Evolutionary conservation across 2,113 vertebrate genomes (phyloP), one percentile per base, ranked within the genome.

Genomic region (Sturnus vulgaris): DNA sequence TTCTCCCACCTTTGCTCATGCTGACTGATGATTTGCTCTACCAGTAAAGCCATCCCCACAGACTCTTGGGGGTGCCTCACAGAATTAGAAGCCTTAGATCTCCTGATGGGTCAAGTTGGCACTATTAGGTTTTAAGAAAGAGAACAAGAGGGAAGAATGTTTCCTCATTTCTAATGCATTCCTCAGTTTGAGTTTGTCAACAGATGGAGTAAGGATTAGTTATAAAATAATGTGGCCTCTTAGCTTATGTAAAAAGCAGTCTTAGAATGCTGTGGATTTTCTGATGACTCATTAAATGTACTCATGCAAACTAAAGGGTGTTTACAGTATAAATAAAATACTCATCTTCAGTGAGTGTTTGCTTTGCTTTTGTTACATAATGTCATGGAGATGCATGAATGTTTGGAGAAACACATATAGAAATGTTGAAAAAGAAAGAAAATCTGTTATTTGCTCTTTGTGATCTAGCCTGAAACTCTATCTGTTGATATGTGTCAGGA

Each of bases 191-290:
- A 86, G n/a, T 65, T 33, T 57, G 47, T 69, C 90, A 93, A 90
- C 79, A 94, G 90, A 95, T 92, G 76, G 91, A 97, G 87, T 76
- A 40, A n/a, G 66, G 85, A 96, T 96, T 96, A 93, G 63, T 71
- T 85, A 70, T 88, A 94, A 94, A 89, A 86, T 76, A 92, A 63
- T 63, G 66, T 92, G 44, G 46, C 71, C 64, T 96, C 73, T 96
- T 68, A 88, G 35, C 13, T 95, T 90, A 70, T 88, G 65, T 64
- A 89, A 94, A 92, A 97, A 84, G 42, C 60, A 75, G 69, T 56
- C 75, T 88, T 42, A 77, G 75, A 4, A 6, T 66, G 49, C 69
- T 82, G 61, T 76, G 75, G 72, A 82, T 93, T 93, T 96, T 94
- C 78, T 90, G 85, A 94, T 90, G 65, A 30, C 35, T 96, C 80